A percentile compares a stretch with the other conserved stretches of the same genome.
Conservation (phyloP, 2,888 invertebrate species). For the Protula sp. region DNA sequence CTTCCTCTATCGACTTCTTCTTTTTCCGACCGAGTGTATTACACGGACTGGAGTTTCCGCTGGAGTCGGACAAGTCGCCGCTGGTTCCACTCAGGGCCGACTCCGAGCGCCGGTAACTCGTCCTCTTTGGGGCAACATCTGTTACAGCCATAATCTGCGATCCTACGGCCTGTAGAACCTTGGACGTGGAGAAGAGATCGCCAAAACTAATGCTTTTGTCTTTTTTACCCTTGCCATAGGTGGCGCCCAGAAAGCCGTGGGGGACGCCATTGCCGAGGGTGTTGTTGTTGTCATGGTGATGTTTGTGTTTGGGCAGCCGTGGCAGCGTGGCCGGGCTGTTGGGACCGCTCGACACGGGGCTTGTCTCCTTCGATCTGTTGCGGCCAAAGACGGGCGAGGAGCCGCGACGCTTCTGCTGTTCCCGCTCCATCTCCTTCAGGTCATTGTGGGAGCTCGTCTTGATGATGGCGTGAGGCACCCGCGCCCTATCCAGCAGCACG, state of each 20-base stretch:
- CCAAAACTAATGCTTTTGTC: not conserved
- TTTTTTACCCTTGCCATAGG: too few relatives aligned
- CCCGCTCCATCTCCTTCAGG: not conserved
- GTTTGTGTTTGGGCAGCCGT: not conserved
- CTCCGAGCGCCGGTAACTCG: not conserved
- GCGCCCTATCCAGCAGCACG: constrained; percentile 10
- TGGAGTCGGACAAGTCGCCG: not conserved
- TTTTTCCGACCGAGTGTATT: too few relatives aligned
- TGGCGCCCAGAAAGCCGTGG: too few relatives aligned
- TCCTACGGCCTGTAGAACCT: not conserved
- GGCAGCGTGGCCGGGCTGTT: not conserved
- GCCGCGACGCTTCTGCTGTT: not conserved
- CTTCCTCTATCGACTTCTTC: too few relatives aligned
- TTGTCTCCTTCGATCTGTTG: constrained; percentile 1
- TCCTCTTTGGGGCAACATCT: not conserved
- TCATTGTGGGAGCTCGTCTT: constrained; percentile 2
- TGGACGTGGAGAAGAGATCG: not conserved
- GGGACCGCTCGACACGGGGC: not conserved
- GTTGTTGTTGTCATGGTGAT: too few relatives aligned
- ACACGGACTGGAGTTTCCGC: too few relatives aligned
- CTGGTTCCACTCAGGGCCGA: not conserved
- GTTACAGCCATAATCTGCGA: not conserved
- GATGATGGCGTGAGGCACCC: constrained; percentile 19
- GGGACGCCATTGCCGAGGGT: not conserved
- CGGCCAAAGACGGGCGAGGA: constrained; percentile 1